A percentile compares a stretch with the other conserved stretches of the same genome.
Evolutionary conservation across 2,113 vertebrate species (phyloP).

Genomic region (Planiliza haematocheilus): DNA sequence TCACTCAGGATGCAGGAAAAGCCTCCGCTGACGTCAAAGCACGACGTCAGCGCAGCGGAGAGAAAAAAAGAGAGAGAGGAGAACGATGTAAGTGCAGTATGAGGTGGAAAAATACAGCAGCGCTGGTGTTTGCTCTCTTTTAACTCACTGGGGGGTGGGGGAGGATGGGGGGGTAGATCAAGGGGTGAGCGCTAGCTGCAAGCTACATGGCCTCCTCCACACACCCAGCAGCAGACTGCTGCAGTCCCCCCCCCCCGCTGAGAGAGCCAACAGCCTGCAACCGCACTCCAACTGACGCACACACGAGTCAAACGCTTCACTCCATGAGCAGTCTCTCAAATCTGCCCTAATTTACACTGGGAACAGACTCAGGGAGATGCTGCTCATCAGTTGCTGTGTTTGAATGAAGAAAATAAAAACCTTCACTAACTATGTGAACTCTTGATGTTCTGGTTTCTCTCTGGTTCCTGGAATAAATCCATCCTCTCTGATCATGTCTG

Average conservation of each 20-base stretch:
- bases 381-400: neutral
- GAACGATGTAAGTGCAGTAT: slow-evolving; percentile 4
- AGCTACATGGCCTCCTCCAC: slow-evolving; percentile 34
- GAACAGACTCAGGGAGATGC: neutral
- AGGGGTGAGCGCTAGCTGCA: slow-evolving; percentile 40
- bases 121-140: slow-evolving; percentile 29
- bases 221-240: slow-evolving; percentile 36
- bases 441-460: too few relatives aligned
- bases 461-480: too few relatives aligned
- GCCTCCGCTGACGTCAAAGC: slow-evolving; percentile 2
- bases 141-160: slow-evolving; percentile 42
- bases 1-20: neutral
- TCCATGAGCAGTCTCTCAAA: neutral
- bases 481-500: too few relatives aligned
- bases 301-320: slow-evolving; percentile 18
- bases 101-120: slow-evolving; percentile 14
- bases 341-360: fast-evolving
- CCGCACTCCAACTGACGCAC: neutral
- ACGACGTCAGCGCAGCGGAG: slow-evolving; percentile 2
- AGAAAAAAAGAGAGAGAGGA: neutral
- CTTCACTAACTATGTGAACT: too few relatives aligned
- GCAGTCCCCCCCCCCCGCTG: slow-evolving; percentile 31
- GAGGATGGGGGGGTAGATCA: too few relatives aligned
- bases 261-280: slow-evolving; percentile 51
- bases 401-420: too few relatives aligned